Conservation (phyloP, 1,140 invertebrate genomes). For the Aphaenogaster floridana region DNA sequence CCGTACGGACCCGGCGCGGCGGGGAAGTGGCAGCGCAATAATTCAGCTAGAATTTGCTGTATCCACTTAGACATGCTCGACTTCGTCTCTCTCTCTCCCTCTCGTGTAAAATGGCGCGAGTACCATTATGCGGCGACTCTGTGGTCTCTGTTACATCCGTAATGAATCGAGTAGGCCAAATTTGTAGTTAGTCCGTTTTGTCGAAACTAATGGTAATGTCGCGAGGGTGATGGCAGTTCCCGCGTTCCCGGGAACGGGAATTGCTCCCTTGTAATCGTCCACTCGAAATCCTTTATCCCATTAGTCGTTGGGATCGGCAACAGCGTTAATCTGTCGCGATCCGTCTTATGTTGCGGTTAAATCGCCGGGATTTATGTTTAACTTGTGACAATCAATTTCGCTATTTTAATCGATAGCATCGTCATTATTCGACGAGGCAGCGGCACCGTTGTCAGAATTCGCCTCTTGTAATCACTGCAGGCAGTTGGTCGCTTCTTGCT, state of each 20-base stretch:
- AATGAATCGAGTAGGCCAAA: conserved; percentile 56
- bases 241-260: not conserved
- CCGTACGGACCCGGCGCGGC: not conserved
- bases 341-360: not conserved
- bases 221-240: not conserved
- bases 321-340: not conserved
- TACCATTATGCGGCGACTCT: conserved; percentile 50
- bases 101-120: conserved; percentile 54
- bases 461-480: conserved; percentile 18
- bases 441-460: not conserved
- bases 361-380: conserved; percentile 7
- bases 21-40: conserved; percentile 28
- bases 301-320: not conserved
- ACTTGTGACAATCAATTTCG: not conserved
- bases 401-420: conserved; percentile 37
- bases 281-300: conserved; percentile 1
- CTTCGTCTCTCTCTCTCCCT: conserved; percentile 19
- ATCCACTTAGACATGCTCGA: conserved; percentile 56
- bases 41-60: conserved; percentile 45
- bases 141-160: conserved; percentile 52
- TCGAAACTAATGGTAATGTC: conserved; percentile 37
- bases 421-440: not conserved
- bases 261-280: conserved; percentile 1
- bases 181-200: conserved; percentile 48
- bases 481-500: conserved; percentile 42